Evolutionary conservation across 2,113 vertebrate genomes (phyloP).

Genomic region (Glaucidium brasilianum): DNA sequence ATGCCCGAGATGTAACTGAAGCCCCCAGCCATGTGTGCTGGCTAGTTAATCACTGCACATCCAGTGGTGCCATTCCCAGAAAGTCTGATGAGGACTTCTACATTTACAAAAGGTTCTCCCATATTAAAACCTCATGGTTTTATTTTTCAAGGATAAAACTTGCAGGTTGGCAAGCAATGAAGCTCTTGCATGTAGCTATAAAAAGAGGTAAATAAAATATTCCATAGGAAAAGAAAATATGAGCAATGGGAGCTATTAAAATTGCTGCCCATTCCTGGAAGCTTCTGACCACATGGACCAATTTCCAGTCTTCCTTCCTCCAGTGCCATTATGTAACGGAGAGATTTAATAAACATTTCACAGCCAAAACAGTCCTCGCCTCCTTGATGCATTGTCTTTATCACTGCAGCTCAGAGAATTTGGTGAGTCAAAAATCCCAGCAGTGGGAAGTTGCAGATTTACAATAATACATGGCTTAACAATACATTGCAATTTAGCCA

Average conservation of each 20-base stretch:
- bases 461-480: neutral
- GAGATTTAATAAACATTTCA: constrained; percentile 4
- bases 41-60: neutral
- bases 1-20: neutral
- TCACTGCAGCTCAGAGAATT: neutral
- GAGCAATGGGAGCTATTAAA: constrained; percentile 34
- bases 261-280: constrained; percentile 38
- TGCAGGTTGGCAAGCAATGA: neutral
- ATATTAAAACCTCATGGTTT: neutral
- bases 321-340: neutral
- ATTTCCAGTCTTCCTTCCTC: constrained; percentile 56
- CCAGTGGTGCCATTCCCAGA: neutral
- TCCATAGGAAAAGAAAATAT: constrained; percentile 42
- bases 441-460: neutral
- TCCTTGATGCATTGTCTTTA: neutral
- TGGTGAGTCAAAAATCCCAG: constrained; percentile 44
- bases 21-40: rapidly evolving
- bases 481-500: neutral
- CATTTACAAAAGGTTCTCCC: neutral
- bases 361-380: neutral
- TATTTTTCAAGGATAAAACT: neutral
- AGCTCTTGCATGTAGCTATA: neutral
- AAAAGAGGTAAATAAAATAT: neutral
- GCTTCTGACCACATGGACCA: neutral
- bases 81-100: neutral